These are phyloP conservation scores for Ascidia mentula DNA, from an alignment of 23 tunicate genomes.

Conservation along the genomic window DNA sequence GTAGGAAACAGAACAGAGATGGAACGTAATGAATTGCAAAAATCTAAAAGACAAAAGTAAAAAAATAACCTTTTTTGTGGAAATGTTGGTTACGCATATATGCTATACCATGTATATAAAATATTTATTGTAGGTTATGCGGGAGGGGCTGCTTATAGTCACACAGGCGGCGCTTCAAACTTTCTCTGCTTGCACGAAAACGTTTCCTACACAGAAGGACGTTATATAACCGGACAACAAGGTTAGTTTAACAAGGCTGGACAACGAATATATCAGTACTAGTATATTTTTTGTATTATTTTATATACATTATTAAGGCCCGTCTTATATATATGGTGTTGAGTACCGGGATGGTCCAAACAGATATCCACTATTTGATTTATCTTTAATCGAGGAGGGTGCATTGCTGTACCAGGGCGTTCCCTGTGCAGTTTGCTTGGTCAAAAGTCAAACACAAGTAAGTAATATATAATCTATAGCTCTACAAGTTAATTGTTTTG, in stretches of 20 bases:
- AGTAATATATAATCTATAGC: no score
- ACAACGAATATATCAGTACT: neutral
- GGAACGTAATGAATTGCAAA: neutral
- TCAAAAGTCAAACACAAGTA: neutral
- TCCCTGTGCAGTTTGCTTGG: conserved; percentile 40
- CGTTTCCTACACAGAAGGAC: neutral
- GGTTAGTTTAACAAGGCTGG: neutral
- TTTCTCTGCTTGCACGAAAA: neutral
- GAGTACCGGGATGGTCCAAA: conserved; percentile 27
- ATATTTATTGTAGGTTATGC: no score
- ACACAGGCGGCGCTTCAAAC: neutral
- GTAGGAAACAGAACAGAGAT: conserved; percentile 16
- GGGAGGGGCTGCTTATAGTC: neutral
- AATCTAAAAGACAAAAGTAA: neutral
- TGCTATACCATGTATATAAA: no score
- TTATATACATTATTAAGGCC: neutral
- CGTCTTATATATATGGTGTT: conserved; percentile 19
- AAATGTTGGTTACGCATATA: neutral
- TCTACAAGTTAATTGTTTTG: no score
- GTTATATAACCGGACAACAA: neutral
- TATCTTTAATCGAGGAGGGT: conserved; percentile 22
- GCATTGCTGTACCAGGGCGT: conserved; percentile 18
- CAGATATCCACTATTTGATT: conserved; percentile 22
- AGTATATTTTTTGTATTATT: neutral
- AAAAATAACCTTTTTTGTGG: neutral